These are phyloP conservation scores for Salmo trutta DNA, from an alignment of 2,797 vertebrate genomes.

Conservation along the genomic window DNA sequence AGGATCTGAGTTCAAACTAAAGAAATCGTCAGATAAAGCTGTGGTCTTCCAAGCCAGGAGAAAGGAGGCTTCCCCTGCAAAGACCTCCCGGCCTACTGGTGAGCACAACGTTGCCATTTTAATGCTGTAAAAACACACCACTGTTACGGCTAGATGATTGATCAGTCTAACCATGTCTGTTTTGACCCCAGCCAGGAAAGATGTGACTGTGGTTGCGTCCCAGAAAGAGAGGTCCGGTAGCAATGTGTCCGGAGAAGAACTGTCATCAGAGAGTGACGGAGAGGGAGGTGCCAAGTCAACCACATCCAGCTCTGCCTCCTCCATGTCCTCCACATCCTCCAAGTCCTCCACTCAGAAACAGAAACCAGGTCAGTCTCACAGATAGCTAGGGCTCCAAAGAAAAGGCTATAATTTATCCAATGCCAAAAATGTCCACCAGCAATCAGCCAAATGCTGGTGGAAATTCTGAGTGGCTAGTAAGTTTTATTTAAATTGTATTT, in stretches of 20 bases:
- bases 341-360: slow-evolving; percentile 37
- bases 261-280: slow-evolving; percentile 34
- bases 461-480: no score
- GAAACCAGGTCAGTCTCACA: slow-evolving; percentile 53
- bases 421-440: no score
- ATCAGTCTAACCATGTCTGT: neutral
- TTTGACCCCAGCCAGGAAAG: slow-evolving; percentile 17
- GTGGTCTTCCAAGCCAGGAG: slow-evolving; percentile 81
- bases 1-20: slow-evolving; percentile 79
- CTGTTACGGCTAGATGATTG: neutral
- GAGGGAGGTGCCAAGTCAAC: slow-evolving; percentile 42
- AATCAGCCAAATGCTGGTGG: no score
- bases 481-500: no score
- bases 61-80: slow-evolving; percentile 59
- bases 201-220: slow-evolving; percentile 26
- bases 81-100: slow-evolving; percentile 27
- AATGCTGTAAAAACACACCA: no score
- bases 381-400: neutral
- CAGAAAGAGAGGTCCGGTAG: slow-evolving; percentile 30
- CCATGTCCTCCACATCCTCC: slow-evolving; percentile 41
- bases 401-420: neutral
- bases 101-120: neutral
- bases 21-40: slow-evolving; percentile 75
- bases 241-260: slow-evolving; percentile 33
- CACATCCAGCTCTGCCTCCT: slow-evolving; percentile 46